Evolutionary conservation across 2,797 vertebrate genomes (phyloP), one percentile per base, ranked within the genome.

Genomic region (Picus viridis): DNA sequence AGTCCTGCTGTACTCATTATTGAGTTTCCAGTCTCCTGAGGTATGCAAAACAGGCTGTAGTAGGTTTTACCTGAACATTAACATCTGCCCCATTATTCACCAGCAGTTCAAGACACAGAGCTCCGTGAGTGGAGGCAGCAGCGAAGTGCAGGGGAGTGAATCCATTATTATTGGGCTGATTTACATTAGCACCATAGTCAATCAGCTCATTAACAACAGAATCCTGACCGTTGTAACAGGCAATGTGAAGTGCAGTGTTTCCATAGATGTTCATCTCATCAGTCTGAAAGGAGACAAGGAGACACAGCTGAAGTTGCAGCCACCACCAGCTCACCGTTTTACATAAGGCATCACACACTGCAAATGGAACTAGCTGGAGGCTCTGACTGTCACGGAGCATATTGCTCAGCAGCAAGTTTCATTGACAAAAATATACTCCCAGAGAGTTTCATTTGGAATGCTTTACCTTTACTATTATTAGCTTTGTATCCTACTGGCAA

Each of bases 131-230:
- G 93, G 99, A 99, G 24, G 99, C 98, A 8, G 99, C 99, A 36
- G 99, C 99, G 23, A 99, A 99, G 97, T 99, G 99, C 97, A 99
- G 97, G 17, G 99, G 99, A 15, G 99, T 99, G 97, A 99, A 99
- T 91, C 99, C 99, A 22, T 98, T 98, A 96, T 99, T 99, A 97
- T 99, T 99, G 83, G 99, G 97, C 95, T 99, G 99, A 97, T 99
- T 99, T 95, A 99, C 99, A 10, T 99, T 99, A 95, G 99, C 99
- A 36, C 99, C 99, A 2, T 99, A 99, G 94, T 99, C 99, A 24
- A 99, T 99, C 65, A 99, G 98, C 97, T 99, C 99, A 10, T 98
- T 99, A 81, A 99, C 99, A 12, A 99, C 99, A 16, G 98, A 97
- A 41, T 99, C 99, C 97, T 99, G 99, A 19, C 99, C 99, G 1